Percentiles rank a stretch among this genome's conserved stretches.
Conservation (phyloP, 92 coral and sea anemone genomes). For the Bergia puertoricense region DNA sequence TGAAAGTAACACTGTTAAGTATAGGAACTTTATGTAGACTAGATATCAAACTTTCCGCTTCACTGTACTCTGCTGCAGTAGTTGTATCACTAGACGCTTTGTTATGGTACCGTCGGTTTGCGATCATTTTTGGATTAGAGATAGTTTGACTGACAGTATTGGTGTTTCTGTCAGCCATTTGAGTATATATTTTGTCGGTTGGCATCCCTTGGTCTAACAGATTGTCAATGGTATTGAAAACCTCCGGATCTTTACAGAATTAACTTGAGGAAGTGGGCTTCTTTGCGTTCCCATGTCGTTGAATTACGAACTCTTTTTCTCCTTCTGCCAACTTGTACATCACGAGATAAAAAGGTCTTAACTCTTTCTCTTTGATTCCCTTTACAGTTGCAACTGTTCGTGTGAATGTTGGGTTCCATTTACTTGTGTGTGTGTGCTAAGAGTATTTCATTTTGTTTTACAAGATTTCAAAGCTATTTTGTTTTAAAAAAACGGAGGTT, state of each 20-base stretch:
- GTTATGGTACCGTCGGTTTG: slow-evolving; percentile 40
- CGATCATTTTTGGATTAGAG: slow-evolving; percentile 61
- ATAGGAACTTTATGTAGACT: slow-evolving; percentile 50
- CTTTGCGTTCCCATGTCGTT: slow-evolving; percentile 66
- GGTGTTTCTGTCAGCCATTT: slow-evolving; percentile 38
- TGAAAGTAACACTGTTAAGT: slow-evolving; percentile 50
- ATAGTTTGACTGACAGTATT: slow-evolving; percentile 66
- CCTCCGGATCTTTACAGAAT: slow-evolving; percentile 60
- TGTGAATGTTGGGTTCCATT: slow-evolving; percentile 52
- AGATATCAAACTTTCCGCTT: slow-evolving; percentile 46
- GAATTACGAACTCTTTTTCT: slow-evolving; percentile 54
- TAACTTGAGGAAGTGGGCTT: slow-evolving; percentile 53
- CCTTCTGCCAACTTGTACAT: slow-evolving; percentile 56
- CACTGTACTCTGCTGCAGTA: slow-evolving; percentile 32
- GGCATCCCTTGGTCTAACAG: slow-evolving; percentile 61
- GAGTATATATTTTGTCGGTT: slow-evolving; percentile 49
- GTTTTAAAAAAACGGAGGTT: too few relatives aligned
- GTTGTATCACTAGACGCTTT: slow-evolving; percentile 17
- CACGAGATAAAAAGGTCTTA: slow-evolving; percentile 50
- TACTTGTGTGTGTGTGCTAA: neutral
- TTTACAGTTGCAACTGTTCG: slow-evolving; percentile 51
- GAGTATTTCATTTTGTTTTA: too few relatives aligned
- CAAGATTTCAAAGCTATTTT: too few relatives aligned
- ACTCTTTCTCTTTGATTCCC: slow-evolving; percentile 47
- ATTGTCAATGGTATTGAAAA: slow-evolving; percentile 50